Evolutionary conservation across 2,888 invertebrate species (phyloP).

Genomic region (Archips xylosteana): DNA sequence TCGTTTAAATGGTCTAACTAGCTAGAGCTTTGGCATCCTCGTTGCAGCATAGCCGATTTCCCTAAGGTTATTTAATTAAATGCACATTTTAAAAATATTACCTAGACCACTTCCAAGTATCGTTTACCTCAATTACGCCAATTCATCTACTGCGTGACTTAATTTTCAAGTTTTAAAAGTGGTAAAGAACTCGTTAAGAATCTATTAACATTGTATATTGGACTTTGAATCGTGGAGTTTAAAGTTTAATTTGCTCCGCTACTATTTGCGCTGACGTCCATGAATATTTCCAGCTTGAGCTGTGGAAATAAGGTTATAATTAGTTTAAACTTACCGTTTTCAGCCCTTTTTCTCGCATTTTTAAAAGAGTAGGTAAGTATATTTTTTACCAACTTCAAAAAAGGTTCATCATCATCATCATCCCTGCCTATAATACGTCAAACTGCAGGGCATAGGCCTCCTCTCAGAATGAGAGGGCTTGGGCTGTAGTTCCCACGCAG

Average conservation of each 20-base stretch:
- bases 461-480: too few species aligned
- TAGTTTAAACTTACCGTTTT: background rate
- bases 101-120: conserved; percentile 16
- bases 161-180: conserved; percentile 28
- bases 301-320: background rate
- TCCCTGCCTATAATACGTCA: too few species aligned
- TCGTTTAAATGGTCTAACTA: too few species aligned
- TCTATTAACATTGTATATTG: conserved; percentile 15
- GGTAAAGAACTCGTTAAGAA: conserved; percentile 28
- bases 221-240: background rate
- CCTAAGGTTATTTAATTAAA: background rate
- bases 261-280: background rate
- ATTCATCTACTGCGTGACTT: conserved; percentile 7
- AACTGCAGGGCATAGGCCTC: too few species aligned
- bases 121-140: conserved; percentile 9
- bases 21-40: too few species aligned
- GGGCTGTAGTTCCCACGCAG: too few species aligned
- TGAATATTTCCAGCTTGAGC: background rate
- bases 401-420: too few species aligned
- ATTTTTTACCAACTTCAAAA: too few species aligned
- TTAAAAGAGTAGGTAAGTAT: background rate
- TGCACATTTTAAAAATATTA: background rate
- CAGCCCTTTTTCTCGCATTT: background rate
- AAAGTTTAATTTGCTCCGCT: background rate
- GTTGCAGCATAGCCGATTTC: too few species aligned